A percentile compares a stretch with the other conserved stretches of the same genome.
phyloP scores from a whole-genome alignment of 2,113 vertebrate species.

The Toxotes chatareus region DNA sequence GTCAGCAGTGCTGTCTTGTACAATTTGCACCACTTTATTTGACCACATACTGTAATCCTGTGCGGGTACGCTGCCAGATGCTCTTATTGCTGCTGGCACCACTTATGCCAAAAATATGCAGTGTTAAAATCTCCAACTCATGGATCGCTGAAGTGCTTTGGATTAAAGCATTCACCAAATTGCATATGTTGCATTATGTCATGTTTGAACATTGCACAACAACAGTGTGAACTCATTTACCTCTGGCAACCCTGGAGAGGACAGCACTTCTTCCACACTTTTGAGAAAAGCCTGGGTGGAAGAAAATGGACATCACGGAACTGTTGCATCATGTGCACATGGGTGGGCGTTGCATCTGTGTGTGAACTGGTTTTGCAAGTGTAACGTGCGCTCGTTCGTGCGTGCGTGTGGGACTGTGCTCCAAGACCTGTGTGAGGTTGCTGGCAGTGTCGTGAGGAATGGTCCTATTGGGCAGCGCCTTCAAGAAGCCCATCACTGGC shows the following conservation, averaged over 20 bases:
- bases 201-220: conserved; percentile 57
- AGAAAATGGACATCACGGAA: conserved; percentile 61
- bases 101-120: conserved; percentile 20
- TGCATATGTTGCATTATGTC: conserved; percentile 51
- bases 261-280: conserved; percentile 87
- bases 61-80: conserved; percentile 12
- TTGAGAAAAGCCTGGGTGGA: conserved; percentile 89
- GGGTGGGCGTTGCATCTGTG: conserved; percentile 46
- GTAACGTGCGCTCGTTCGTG: conserved; percentile 12
- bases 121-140: conserved; percentile 37
- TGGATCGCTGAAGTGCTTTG: conserved; percentile 15
- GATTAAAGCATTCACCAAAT: conserved; percentile 50
- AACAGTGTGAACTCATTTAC: conserved; percentile 75
- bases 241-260: conserved; percentile 79
- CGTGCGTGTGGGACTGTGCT: conserved; percentile 27
- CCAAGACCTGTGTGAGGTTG: conserved; percentile 89
- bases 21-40: not conserved
- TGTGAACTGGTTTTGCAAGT: conserved; percentile 45
- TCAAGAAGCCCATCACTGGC: conserved; percentile 79
- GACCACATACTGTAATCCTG: conserved; percentile 2
- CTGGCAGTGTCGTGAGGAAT: conserved; percentile 82
- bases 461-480: conserved; percentile 81
- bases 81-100: conserved; percentile 31
- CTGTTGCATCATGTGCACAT: conserved; percentile 58
- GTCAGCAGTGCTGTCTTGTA: not conserved